These are phyloP conservation scores for Puffinus mauretanicus DNA, from an alignment of 2,113 vertebrate genomes.

Conservation along the genomic window DNA sequence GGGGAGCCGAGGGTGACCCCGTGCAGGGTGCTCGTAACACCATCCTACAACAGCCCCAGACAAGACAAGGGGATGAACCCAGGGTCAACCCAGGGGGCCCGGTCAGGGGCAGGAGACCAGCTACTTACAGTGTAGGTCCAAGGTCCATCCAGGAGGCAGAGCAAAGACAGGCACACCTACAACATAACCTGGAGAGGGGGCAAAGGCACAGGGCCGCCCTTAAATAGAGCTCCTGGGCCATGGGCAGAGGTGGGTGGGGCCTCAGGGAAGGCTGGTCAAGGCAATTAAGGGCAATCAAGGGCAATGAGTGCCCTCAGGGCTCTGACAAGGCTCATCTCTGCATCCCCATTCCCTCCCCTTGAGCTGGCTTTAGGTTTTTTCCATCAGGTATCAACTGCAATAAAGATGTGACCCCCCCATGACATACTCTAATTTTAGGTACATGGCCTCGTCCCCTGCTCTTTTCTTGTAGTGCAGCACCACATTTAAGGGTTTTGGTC, in stretches of 20 bases:
- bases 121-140: fast-evolving
- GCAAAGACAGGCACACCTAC: not conserved
- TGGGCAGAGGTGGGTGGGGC: not conserved
- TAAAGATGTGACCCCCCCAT: not conserved
- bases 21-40: fast-evolving
- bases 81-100: too few species aligned
- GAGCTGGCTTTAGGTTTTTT: not conserved
- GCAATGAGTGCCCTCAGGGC: not conserved
- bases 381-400: not conserved
- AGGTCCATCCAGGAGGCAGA: not conserved
- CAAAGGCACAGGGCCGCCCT: not conserved
- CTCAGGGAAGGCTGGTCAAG: not conserved
- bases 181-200: fast-evolving
- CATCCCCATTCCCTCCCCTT: not conserved
- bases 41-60: not conserved
- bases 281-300: not conserved
- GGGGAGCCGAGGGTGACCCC: not conserved
- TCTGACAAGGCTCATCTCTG: not conserved
- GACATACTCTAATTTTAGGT: not conserved
- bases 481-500: not conserved
- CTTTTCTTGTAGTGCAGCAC: not conserved
- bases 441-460: not conserved
- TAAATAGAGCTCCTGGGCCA: not conserved
- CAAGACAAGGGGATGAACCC: not conserved
- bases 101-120: not conserved